A percentile compares a stretch with the other conserved stretches of the same genome.
Conservation (phyloP, 1,140 invertebrate species). For the Solenopsis fugax region DNA sequence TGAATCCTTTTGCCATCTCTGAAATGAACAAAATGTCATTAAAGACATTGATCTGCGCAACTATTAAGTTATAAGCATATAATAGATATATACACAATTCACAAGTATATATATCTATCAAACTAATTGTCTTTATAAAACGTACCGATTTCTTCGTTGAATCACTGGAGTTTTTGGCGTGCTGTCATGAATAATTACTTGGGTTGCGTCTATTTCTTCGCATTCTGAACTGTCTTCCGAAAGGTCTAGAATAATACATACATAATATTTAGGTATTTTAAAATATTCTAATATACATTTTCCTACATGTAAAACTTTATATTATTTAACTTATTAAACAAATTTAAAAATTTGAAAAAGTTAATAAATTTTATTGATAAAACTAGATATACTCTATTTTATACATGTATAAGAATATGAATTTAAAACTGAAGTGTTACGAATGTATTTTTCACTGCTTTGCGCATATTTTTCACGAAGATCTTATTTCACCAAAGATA, state of each 20-base stretch:
- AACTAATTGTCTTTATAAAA: background rate
- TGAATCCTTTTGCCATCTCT: conserved; percentile 83
- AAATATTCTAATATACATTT: conserved; percentile 8
- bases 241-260: conserved; percentile 70
- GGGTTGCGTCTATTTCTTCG: conserved; percentile 89
- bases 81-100: conserved; percentile 53
- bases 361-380: background rate
- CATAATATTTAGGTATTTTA: conserved; percentile 2
- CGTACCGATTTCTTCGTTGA: conserved; percentile 86
- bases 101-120: background rate
- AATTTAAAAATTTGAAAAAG: background rate
- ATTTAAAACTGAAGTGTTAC: background rate
- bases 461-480: background rate
- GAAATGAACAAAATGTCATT: conserved; percentile 70
- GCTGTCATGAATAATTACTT: conserved; percentile 93
- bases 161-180: conserved; percentile 90
- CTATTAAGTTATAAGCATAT: conserved; percentile 43
- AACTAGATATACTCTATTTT: background rate
- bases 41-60: conserved; percentile 2
- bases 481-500: background rate
- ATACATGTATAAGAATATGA: background rate
- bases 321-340: background rate
- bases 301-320: background rate
- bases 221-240: conserved; percentile 85
- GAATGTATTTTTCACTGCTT: background rate